Evolutionary conservation across 2,888 invertebrate species (phyloP).

Genomic region (Seira musarum): DNA sequence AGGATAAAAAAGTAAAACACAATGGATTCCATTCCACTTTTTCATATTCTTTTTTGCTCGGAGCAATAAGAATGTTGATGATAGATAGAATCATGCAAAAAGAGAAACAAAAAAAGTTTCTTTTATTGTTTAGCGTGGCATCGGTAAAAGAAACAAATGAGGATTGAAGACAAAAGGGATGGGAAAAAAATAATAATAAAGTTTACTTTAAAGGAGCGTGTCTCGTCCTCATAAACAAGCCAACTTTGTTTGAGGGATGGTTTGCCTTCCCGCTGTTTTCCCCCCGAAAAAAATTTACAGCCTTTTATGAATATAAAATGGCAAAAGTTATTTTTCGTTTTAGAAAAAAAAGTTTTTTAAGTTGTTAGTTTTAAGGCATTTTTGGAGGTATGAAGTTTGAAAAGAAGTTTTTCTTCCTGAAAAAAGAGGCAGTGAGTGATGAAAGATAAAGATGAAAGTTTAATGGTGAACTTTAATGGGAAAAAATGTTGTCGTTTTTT

Average conservation of each 20-base stretch:
- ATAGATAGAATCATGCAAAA: background rate
- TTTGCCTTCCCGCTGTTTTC: background rate
- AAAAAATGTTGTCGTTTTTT: background rate
- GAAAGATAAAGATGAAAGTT: constrained; percentile 11
- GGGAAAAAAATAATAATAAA: constrained; percentile 16
- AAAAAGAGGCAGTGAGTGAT: constrained; percentile 3
- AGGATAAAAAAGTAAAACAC: background rate
- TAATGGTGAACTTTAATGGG: background rate
- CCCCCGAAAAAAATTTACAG: constrained; percentile 11
- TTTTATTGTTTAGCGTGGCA: background rate
- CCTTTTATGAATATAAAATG: constrained; percentile 1
- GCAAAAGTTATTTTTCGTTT: background rate
- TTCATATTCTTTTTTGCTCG: background rate
- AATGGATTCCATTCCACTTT: too few species aligned
- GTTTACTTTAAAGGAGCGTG: constrained; percentile 36
- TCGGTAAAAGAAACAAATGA: constrained; percentile 13
- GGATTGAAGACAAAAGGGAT: background rate
- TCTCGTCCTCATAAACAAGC: constrained; percentile 37
- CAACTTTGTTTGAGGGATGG: background rate
- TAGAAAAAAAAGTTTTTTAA: constrained; percentile 26
- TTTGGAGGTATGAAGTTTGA: constrained; percentile 1
- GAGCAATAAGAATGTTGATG: background rate
- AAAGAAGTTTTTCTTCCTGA: background rate
- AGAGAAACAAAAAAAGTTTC: constrained; percentile 16
- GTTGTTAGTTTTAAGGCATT: constrained; percentile 17